Conservation (phyloP, 2,888 invertebrate genomes). For the Epistrophe grossulariae region DNA sequence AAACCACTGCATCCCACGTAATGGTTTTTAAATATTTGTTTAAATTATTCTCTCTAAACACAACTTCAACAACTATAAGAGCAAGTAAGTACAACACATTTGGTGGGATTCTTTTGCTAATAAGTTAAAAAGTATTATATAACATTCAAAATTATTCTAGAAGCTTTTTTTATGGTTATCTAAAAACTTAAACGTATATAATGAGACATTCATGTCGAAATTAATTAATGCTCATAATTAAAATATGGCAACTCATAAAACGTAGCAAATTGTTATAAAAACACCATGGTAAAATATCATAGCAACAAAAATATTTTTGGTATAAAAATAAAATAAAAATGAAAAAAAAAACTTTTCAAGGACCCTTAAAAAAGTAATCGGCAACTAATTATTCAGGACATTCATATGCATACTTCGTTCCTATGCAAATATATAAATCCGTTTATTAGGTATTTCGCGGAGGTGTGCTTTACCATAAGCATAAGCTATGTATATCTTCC, state of each 20-base stretch:
- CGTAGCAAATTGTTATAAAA: background rate
- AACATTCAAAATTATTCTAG: background rate
- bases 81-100: too few relatives aligned
- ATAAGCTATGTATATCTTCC: background rate
- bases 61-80: too few relatives aligned
- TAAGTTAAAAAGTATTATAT: background rate
- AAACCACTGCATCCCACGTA: too few relatives aligned
- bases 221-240: background rate
- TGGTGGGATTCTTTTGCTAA: background rate
- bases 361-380: background rate
- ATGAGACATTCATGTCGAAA: background rate
- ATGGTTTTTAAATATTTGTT: too few relatives aligned
- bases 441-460: background rate
- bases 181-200: background rate
- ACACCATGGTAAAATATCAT: background rate
- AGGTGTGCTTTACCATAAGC: background rate
- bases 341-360: background rate
- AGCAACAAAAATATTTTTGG: background rate
- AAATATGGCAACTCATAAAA: background rate
- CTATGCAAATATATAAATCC: background rate
- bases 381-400: background rate
- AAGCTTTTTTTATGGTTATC: background rate
- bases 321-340: background rate
- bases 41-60: too few relatives aligned
- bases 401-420: background rate